These are phyloP conservation scores for Phasianus colchicus DNA, from an alignment of 2,113 vertebrate genomes.

Conservation along the genomic window DNA sequence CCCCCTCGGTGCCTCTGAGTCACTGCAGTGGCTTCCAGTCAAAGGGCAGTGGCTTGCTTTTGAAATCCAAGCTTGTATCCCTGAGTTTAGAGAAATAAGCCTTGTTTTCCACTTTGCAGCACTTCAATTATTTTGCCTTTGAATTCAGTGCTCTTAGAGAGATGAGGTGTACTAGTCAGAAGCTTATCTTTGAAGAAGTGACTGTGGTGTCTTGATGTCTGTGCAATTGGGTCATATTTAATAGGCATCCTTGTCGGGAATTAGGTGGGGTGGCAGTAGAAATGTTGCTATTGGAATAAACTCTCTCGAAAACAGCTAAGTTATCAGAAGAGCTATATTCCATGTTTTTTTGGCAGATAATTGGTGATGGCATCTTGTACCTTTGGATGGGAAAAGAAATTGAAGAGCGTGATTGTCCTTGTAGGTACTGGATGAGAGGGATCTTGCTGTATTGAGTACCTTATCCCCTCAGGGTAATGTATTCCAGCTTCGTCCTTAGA, in stretches of 20 bases:
- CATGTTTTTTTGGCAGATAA: background rate
- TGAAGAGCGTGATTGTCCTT: background rate
- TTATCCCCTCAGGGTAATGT: background rate
- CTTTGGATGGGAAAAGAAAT: background rate
- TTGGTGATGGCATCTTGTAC: background rate
- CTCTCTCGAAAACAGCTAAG: background rate
- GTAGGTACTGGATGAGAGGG: background rate
- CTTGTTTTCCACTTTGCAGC: background rate
- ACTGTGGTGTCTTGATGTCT: background rate
- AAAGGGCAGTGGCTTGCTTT: background rate
- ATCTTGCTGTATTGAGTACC: background rate
- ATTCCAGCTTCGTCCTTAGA: background rate
- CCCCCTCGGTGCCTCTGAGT: background rate
- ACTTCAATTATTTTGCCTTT: background rate
- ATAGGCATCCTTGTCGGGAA: background rate
- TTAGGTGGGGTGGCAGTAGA: background rate
- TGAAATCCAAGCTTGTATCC: background rate
- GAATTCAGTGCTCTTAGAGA: background rate
- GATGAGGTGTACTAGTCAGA: background rate
- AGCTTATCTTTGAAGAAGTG: background rate
- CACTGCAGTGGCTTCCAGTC: background rate
- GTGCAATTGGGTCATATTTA: background rate
- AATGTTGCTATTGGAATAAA: background rate
- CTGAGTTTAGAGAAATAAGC: background rate
- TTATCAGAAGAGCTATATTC: background rate